A percentile compares a stretch with the other conserved stretches of the same genome.
Conservation (phyloP, 1,140 invertebrate species). For the Drosophila orena region DNA sequence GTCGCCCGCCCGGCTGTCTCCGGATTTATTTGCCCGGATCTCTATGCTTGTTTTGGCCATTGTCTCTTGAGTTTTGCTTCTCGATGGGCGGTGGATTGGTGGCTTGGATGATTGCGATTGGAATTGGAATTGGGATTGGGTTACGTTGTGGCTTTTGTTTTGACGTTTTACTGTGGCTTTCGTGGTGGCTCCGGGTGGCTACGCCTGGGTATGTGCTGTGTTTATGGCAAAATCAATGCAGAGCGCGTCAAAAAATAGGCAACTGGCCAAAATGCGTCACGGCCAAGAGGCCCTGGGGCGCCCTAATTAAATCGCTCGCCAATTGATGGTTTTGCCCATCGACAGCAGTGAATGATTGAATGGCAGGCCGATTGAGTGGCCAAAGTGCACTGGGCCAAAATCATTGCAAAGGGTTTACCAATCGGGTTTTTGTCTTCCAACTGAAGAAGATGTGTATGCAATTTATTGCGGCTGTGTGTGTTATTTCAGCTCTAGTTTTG, state of each 20-base stretch:
- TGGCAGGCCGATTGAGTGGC: slow-evolving; percentile 12
- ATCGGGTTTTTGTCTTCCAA: too few relatives aligned
- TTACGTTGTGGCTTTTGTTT: slow-evolving; percentile 16
- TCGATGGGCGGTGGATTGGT: not conserved
- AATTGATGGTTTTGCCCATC: slow-evolving; percentile 39
- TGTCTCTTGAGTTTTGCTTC: slow-evolving; percentile 7
- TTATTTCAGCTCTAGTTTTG: too few relatives aligned
- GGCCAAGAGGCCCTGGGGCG: slow-evolving; percentile 18
- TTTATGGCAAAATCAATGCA: slow-evolving; percentile 50
- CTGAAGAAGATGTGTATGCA: too few relatives aligned
- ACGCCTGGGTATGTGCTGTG: slow-evolving; percentile 5
- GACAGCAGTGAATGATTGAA: slow-evolving; percentile 34
- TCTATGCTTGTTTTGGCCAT: slow-evolving; percentile 4
- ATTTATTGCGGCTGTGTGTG: too few relatives aligned
- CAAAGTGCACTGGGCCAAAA: slow-evolving; percentile 15
- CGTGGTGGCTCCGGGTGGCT: slow-evolving; percentile 4
- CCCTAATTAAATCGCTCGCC: slow-evolving; percentile 46
- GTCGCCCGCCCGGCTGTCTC: slow-evolving; percentile 39
- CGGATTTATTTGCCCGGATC: slow-evolving; percentile 28
- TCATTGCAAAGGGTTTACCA: too few relatives aligned
- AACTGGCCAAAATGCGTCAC: slow-evolving; percentile 42
- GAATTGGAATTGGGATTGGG: not conserved
- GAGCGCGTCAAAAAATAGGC: slow-evolving; percentile 38
- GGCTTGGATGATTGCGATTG: not conserved
- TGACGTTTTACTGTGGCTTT: not conserved